Conservation (phyloP, 64 coral and sea anemone species). For the Pachyseris speciosa region DNA sequence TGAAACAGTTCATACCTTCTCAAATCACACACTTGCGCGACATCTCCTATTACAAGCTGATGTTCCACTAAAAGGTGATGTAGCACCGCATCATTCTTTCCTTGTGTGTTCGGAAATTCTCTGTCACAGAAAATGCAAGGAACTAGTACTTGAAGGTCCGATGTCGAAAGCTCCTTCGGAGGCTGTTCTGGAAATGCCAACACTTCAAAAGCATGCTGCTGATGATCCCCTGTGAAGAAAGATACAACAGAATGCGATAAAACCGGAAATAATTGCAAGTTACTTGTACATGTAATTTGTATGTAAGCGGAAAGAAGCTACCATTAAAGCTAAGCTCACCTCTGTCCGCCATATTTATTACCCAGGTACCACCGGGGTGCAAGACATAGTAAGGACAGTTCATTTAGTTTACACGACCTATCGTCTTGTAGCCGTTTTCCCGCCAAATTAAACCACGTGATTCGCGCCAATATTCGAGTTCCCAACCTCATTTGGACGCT, state of each 20-base stretch:
- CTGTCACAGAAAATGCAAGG: constrained; percentile 94
- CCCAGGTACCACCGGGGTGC: neutral
- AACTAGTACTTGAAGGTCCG: constrained; percentile 37
- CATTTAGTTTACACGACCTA: neutral
- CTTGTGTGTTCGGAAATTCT: constrained; percentile 80
- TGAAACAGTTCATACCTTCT: constrained; percentile 95
- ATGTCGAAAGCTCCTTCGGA: neutral
- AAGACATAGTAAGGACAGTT: neutral
- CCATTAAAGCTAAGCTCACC: neutral
- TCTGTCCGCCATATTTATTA: constrained; percentile 13
- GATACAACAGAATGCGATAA: neutral
- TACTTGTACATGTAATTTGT: too few species aligned
- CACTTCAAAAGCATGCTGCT: neutral
- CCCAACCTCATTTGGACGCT: neutral
- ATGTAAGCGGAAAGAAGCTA: neutral
- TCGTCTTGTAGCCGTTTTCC: neutral
- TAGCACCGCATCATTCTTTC: constrained; percentile 85
- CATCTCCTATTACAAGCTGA: constrained; percentile 92
- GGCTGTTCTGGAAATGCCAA: constrained; percentile 20
- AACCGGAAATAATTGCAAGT: too few species aligned
- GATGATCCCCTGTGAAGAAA: neutral
- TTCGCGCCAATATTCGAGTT: constrained; percentile 48
- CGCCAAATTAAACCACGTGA: constrained; percentile 2
- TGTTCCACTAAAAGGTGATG: constrained; percentile 94
- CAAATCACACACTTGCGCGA: constrained; percentile 83